These are phyloP conservation scores for Amphimallon solstitiale DNA, from an alignment of 2,888 invertebrate genomes.

Conservation along the genomic window DNA sequence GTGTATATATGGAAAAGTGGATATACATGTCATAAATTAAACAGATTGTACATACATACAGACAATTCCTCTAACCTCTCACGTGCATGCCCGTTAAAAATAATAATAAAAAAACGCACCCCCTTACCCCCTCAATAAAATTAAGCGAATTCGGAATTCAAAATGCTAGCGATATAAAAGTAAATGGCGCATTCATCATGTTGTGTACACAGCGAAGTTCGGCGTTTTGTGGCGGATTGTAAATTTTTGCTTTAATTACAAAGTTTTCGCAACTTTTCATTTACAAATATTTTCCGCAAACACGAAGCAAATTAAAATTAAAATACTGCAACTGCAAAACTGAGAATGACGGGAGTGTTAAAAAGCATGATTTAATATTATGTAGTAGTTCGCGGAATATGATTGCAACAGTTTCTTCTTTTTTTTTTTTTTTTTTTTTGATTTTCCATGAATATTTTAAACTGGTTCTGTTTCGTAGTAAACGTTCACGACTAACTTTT, in stretches of 20 bases:
- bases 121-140: constrained; percentile 13
- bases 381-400: no score
- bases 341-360: no score
- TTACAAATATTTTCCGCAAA: neutral
- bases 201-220: neutral
- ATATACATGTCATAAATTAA: constrained; percentile 11
- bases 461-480: no score
- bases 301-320: neutral
- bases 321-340: neutral
- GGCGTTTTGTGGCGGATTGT: neutral
- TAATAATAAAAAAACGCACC: constrained; percentile 4
- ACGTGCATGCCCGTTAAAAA: constrained; percentile 1
- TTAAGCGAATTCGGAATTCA: constrained; percentile 7
- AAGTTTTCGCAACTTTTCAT: neutral
- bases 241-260: constrained; percentile 9
- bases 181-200: constrained; percentile 20
- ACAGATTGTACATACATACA: neutral
- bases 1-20: constrained; percentile 3
- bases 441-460: no score
- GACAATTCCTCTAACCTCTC: neutral
- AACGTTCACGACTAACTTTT: no score
- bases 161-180: constrained; percentile 6
- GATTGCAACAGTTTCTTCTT: no score
- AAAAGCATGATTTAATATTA: no score
- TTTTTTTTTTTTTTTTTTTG: no score